phyloP scores from a whole-genome alignment of 2,797 vertebrate species.

The Poeciliopsis presidionis region DNA sequence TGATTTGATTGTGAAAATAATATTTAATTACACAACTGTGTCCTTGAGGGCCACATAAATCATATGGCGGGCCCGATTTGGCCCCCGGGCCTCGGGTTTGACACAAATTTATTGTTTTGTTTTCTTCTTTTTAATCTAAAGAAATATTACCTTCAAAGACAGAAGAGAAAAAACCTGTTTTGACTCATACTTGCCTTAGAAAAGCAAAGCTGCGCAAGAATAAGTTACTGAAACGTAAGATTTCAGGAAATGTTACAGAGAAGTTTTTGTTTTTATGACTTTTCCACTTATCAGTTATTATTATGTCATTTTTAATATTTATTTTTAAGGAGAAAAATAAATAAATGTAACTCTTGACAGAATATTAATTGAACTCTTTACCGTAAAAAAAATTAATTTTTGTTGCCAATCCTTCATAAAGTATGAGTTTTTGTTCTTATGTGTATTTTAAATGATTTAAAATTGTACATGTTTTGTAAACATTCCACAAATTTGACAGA shows the following conservation, averaged over 20 bases:
- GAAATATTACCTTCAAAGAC: background rate
- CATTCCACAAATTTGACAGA: no score
- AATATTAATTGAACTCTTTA: no score
- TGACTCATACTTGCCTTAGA: background rate
- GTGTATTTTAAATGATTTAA: background rate
- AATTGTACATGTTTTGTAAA: no score
- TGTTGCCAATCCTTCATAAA: background rate
- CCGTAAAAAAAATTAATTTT: no score
- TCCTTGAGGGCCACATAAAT: no score
- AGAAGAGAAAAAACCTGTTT: background rate
- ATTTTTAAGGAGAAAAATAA: no score
- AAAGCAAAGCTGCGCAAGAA: background rate
- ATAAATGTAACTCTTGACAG: no score
- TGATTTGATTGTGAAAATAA: no score
- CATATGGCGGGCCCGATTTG: no score
- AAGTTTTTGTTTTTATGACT: background rate
- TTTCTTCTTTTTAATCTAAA: background rate
- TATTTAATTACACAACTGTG: no score
- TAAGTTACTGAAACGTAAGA: accelerated
- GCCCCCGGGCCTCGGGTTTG: no score
- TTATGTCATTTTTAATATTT: background rate
- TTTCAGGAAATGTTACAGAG: conserved; percentile 10
- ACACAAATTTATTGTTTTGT: no score
- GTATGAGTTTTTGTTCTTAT: background rate
- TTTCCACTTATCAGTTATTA: background rate